Evolutionary conservation across 2,113 vertebrate genomes (phyloP).

Genomic region (Silurus asotus): DNA sequence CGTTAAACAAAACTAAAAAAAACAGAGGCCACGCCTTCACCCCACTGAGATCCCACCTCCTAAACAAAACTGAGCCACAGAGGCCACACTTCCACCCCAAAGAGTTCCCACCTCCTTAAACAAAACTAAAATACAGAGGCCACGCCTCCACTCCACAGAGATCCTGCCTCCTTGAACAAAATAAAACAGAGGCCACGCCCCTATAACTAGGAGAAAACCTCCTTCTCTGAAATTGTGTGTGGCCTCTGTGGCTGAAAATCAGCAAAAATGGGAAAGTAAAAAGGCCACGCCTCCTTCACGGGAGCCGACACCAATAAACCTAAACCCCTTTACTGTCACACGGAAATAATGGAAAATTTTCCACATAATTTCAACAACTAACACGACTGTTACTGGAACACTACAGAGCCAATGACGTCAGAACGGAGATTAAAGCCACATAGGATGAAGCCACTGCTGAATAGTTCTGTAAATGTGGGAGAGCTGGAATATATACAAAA

Average conservation of each 20-base stretch:
- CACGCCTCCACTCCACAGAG: too few species aligned
- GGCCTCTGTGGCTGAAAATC: not conserved
- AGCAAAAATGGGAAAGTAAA: not conserved
- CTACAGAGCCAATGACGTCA: not conserved
- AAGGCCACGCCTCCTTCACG: not conserved
- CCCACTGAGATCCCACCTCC: too few species aligned
- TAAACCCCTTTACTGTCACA: not conserved
- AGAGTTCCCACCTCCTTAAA: not conserved
- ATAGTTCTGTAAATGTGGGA: not conserved
- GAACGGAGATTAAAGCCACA: not conserved
- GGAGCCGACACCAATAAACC: not conserved
- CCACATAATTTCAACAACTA: not conserved
- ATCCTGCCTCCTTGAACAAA: not conserved
- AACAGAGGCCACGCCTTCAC: too few species aligned
- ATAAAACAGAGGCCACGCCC: too few species aligned
- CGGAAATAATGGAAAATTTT: not conserved
- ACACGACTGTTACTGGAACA: not conserved
- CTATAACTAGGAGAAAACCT: too few species aligned
- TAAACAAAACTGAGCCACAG: too few species aligned
- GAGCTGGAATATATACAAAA: conserved; percentile 2
- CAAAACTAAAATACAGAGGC: not conserved
- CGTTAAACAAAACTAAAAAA: too few species aligned
- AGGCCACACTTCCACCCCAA: not conserved
- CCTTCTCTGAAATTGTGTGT: too few species aligned
- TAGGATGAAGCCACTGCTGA: conserved; percentile 4